Conservation (phyloP, 2,888 invertebrate species). For the Tetragnatha montana region DNA sequence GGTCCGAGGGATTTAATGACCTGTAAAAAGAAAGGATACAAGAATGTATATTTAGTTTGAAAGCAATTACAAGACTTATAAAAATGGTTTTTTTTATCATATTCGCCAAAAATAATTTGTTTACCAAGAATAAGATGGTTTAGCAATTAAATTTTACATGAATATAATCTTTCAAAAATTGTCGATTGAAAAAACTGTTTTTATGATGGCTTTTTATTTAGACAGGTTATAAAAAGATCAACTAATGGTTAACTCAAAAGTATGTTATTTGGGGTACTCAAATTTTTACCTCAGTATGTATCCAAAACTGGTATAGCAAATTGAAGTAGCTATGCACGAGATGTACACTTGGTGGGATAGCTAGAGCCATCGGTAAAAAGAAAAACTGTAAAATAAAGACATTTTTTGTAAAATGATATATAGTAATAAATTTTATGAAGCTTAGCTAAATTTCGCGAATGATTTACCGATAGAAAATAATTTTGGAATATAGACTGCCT, state of each 20-base stretch:
- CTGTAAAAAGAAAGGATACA: slow-evolving; percentile 77
- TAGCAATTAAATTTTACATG: too few relatives aligned
- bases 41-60: background rate
- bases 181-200: too few relatives aligned
- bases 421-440: background rate
- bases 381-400: slow-evolving; percentile 73
- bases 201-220: too few relatives aligned
- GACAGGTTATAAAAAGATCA: too few relatives aligned
- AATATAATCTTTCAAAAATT: too few relatives aligned
- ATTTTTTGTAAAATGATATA: background rate
- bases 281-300: slow-evolving; percentile 85
- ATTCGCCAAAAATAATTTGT: too few relatives aligned
- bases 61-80: background rate
- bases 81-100: too few relatives aligned
- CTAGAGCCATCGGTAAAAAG: slow-evolving; percentile 80
- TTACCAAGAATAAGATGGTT: background rate
- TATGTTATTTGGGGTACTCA: background rate
- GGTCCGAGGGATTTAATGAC: slow-evolving; percentile 87
- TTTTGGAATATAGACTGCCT: slow-evolving; percentile 87
- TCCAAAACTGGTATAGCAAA: slow-evolving; percentile 94
- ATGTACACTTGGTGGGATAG: slow-evolving; percentile 85
- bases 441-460: background rate
- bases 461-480: slow-evolving; percentile 84
- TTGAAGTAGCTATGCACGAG: slow-evolving; percentile 92
- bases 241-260: too few relatives aligned